These are phyloP conservation scores for Hedya salicella DNA, from an alignment of 2,888 invertebrate genomes.

Conservation along the genomic window DNA sequence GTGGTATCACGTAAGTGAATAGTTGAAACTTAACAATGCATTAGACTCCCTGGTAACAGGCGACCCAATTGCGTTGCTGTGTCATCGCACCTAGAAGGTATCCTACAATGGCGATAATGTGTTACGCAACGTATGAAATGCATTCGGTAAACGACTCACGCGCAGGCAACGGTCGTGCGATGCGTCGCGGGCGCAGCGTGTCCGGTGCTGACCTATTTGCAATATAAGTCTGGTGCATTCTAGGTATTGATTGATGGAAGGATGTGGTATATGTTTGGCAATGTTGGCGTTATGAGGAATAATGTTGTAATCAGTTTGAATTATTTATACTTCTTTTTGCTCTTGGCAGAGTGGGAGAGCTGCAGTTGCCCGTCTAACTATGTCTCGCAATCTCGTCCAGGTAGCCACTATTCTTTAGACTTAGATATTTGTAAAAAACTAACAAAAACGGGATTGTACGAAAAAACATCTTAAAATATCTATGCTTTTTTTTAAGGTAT, in stretches of 20 bases:
- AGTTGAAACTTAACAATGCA: conserved; percentile 26
- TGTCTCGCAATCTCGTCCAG: too few relatives aligned
- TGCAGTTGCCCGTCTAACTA: too few relatives aligned
- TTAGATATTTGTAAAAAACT: too few relatives aligned
- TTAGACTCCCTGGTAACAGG: conserved; percentile 51
- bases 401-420: too few relatives aligned
- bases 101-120: conserved; percentile 65
- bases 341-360: too few relatives aligned
- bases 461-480: too few relatives aligned
- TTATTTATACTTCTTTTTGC: not conserved
- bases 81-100: conserved; percentile 60
- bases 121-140: conserved; percentile 67
- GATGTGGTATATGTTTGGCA: conserved; percentile 3
- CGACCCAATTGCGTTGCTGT: conserved; percentile 56
- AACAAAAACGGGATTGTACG: too few relatives aligned
- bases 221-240: conserved; percentile 61
- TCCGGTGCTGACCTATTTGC: conserved; percentile 75
- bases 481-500: too few relatives aligned
- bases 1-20: conserved; percentile 28
- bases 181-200: conserved; percentile 62
- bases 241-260: conserved; percentile 28
- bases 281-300: not conserved
- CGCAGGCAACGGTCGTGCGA: conserved; percentile 76
- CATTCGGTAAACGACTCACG: conserved; percentile 73
- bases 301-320: not conserved